These are phyloP conservation scores for Chelonus formosanus DNA, from an alignment of 2,888 invertebrate species.

Conservation along the genomic window DNA sequence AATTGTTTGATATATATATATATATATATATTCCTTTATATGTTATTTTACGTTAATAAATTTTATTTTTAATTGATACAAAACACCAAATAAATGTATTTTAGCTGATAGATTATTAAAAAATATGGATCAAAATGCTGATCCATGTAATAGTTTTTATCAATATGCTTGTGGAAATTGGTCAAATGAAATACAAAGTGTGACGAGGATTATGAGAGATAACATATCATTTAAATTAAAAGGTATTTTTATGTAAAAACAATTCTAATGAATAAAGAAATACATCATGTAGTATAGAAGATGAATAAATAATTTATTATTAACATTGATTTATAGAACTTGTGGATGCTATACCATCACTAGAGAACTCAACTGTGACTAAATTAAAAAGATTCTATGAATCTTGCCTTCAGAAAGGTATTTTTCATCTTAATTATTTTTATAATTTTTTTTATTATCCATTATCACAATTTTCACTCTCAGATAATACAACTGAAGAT, in stretches of 20 bases:
- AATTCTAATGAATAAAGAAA: constrained; percentile 21
- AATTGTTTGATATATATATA: background rate
- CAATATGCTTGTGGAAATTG: constrained; percentile 59
- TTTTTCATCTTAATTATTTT: background rate
- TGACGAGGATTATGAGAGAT: too few species aligned
- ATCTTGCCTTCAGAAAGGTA: constrained; percentile 28
- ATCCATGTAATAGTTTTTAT: constrained; percentile 64
- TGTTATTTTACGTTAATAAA: background rate
- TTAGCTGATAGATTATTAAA: constrained; percentile 24
- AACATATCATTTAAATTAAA: too few species aligned
- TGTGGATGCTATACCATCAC: background rate
- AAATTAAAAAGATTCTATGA: constrained; percentile 29
- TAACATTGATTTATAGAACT: constrained; percentile 22
- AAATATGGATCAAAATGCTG: constrained; percentile 54
- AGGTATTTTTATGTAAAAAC: constrained; percentile 1
- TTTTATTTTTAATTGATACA: background rate
- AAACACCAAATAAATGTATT: background rate
- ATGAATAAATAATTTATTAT: too few species aligned
- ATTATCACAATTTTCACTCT: background rate
- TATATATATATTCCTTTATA: background rate
- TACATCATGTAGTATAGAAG: too few species aligned
- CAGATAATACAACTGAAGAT: constrained; percentile 7
- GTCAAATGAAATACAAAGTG: background rate
- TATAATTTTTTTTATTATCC: background rate
- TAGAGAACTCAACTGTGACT: constrained; percentile 15